A percentile compares a stretch with the other conserved stretches of the same genome.
phyloP scores from a whole-genome alignment of 2,113 vertebrate genomes.

The Egretta garzetta region DNA sequence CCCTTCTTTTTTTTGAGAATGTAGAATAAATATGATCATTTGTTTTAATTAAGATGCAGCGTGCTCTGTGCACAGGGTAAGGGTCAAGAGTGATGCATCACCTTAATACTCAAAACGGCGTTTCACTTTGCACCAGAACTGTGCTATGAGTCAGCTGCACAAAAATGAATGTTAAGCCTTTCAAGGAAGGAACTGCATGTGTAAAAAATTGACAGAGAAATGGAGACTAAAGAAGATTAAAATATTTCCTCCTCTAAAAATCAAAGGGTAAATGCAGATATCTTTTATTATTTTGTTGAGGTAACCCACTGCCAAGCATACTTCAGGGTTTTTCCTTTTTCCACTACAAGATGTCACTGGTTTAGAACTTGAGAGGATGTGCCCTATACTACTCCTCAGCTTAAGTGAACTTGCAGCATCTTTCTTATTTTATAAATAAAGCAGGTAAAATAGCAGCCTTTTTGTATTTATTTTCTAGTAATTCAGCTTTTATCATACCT shows the following conservation, averaged over 20 bases:
- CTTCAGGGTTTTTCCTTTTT: not conserved
- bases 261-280: not conserved
- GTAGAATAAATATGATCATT: not conserved
- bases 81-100: not conserved
- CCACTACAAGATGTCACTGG: not conserved
- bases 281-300: not conserved
- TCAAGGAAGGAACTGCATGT: not conserved
- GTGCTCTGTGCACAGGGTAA: accelerated
- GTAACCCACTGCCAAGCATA: not conserved
- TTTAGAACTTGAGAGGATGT: not conserved
- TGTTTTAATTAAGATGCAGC: not conserved
- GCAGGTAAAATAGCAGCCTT: not conserved
- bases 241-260: not conserved
- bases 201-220: not conserved
- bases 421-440: not conserved
- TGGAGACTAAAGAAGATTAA: not conserved
- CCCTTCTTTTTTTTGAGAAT: not conserved
- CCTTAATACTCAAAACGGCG: not conserved
- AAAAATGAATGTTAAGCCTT: not conserved
- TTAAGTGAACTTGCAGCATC: not conserved
- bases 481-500: not conserved
- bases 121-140: not conserved
- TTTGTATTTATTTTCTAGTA: not conserved
- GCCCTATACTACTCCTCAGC: not conserved
- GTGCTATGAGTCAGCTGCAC: not conserved